phyloP scores from a whole-genome alignment of 2,888 invertebrate genomes.

The Galerucella nymphaeae region DNA sequence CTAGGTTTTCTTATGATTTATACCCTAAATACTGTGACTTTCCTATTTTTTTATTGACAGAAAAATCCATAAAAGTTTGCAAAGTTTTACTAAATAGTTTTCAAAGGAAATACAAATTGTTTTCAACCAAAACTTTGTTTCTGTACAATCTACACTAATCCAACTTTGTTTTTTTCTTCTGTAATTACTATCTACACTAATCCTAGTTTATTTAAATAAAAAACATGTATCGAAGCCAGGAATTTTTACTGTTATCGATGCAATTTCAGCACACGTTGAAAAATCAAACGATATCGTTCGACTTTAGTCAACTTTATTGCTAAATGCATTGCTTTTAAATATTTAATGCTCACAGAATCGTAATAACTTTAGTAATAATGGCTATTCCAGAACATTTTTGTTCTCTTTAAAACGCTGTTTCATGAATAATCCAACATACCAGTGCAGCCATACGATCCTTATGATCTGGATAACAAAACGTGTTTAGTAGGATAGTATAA shows the following conservation, averaged over 20 bases:
- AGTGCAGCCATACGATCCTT: too few relatives aligned
- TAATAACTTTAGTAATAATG: not conserved
- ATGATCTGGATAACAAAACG: too few relatives aligned
- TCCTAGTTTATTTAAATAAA: not conserved
- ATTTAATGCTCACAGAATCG: conserved; percentile 3
- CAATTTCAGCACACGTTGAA: conserved; percentile 35
- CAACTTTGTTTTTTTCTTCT: not conserved
- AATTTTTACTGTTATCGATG: conserved; percentile 31
- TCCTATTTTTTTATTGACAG: too few relatives aligned
- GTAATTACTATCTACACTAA: not conserved
- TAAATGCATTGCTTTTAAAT: not conserved
- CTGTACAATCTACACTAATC: not conserved
- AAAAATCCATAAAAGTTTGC: too few relatives aligned
- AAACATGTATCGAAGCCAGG: conserved; percentile 15
- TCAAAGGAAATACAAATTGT: too few relatives aligned
- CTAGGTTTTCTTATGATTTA: too few relatives aligned
- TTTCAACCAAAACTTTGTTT: not conserved
- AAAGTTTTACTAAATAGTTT: too few relatives aligned
- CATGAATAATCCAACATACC: too few relatives aligned
- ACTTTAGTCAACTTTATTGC: conserved; percentile 25
- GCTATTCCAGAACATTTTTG: not conserved
- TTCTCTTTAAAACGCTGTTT: not conserved
- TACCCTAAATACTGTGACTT: too few relatives aligned
- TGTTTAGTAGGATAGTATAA: too few relatives aligned
- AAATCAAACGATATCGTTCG: conserved; percentile 17